These are phyloP conservation scores for Neodon shergylaensis DNA, from an alignment of 2,113 vertebrate genomes.

Conservation along the genomic window DNA sequence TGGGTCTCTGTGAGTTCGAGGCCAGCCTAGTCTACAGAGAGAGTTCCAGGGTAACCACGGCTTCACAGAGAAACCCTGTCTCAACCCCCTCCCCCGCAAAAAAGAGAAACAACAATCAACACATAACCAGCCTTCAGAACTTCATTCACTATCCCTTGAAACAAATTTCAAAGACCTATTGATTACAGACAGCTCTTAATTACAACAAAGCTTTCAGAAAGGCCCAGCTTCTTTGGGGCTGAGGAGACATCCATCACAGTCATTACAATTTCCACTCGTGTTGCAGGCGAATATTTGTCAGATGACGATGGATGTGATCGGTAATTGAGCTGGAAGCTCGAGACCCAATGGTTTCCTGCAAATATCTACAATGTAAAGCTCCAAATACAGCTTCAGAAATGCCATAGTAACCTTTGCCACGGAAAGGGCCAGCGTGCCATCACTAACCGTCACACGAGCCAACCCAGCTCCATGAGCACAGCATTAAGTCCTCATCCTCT, in stretches of 20 bases:
- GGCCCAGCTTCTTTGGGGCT: slow-evolving; percentile 5
- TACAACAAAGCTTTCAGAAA: neutral
- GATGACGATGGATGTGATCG: neutral
- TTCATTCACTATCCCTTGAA: neutral
- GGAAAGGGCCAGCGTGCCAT: neutral
- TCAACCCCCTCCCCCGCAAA: no score
- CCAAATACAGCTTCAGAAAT: neutral
- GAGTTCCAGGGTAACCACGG: neutral
- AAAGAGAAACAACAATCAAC: neutral
- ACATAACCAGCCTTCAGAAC: neutral
- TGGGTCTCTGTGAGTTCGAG: neutral
- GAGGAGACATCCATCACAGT: neutral
- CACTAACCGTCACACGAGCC: neutral
- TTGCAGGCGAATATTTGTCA: neutral
- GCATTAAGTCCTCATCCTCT: neutral
- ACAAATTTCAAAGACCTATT: slow-evolving; percentile 46
- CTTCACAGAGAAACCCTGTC: neutral
- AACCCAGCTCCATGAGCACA: neutral
- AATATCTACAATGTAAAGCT: neutral
- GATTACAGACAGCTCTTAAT: neutral
- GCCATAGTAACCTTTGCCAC: neutral
- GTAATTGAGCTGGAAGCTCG: slow-evolving; percentile 15
- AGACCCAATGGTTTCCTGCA: neutral
- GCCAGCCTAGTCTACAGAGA: neutral
- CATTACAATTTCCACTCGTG: neutral